These are phyloP conservation scores for Megastigmus dorsalis DNA, from an alignment of 2,888 invertebrate species.

Conservation along the genomic window DNA sequence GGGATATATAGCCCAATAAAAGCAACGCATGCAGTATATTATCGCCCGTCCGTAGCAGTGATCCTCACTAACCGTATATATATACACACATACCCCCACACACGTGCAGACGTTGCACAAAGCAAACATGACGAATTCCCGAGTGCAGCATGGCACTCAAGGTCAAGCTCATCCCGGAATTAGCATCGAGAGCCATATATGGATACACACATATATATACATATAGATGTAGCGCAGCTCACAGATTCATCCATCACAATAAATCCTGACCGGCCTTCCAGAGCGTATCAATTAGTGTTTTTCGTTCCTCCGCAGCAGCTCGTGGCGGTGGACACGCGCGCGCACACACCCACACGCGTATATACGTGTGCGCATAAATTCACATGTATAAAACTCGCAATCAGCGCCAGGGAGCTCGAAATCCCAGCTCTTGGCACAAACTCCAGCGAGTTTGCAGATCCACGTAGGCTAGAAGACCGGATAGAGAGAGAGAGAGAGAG, in stretches of 20 bases:
- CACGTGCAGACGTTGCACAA: no score
- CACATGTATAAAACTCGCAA: constrained; percentile 35
- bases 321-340: background rate
- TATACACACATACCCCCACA: no score
- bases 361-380: background rate
- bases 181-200: background rate
- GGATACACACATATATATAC: no score
- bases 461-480: background rate
- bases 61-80: no score
- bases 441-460: constrained; percentile 30
- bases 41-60: no score
- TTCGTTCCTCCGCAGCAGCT: background rate
- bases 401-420: constrained; percentile 16
- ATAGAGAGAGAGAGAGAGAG: background rate
- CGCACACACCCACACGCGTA: background rate
- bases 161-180: constrained; percentile 23
- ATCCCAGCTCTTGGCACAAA: constrained; percentile 38
- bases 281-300: background rate
- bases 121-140: no score
- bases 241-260: background rate
- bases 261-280: background rate
- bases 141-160: no score
- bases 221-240: background rate
- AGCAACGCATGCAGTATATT: no score
- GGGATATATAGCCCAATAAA: no score